Base-by-base conservation (phyloP, 2,113 vertebrate species). In the Laticauda colubrina region DNA sequence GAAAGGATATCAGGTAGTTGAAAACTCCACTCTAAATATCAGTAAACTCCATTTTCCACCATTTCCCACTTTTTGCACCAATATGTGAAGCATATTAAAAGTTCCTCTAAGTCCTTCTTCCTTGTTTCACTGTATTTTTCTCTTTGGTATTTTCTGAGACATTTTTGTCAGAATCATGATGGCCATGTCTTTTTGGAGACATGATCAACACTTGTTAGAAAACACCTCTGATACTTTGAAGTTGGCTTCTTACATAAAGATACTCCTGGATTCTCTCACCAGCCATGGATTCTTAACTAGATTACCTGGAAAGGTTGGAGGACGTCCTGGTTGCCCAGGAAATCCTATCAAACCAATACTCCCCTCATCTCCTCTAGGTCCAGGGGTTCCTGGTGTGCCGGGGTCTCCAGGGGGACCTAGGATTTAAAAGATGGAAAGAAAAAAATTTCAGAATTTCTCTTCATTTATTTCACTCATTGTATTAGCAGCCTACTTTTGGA, bases 371-470 rank as follows among this genome's bases (percentile, higher is more conserved):
- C 99, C 99, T 88, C 93, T 97, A 64, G 91, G 14, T 3, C 99
- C 99, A 7, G 98, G 97, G 14, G 75, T 12, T 21, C 99, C 99
- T 0, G 91, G 94, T 12, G 59, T 15, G 21, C 99, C 99, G 0
- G 96, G 94, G 29, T 98, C 97, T 91, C 99, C 99, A 0, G 89
- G 96, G 81, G 93, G 95, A 94, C 99, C 99, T 99, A 24, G 56
- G 34, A 7, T 57, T 85, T 88, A 11, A 89, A 29, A 85, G 18
- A 81, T 89, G 54, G 2, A 88, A 92, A 75, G 89, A 89, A 59
- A 94, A 94, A 93, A 87, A 56, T 9, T 85, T 87, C 92, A 88
- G 26, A 93, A 88, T 69, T 89, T 54, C 88, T 57, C 59, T 93
- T 86, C 39, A n/a, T 87, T 48, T 14, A 57, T 53, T 21, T 91